phyloP scores from a whole-genome alignment of 1,140 invertebrate genomes.

The Nasonia giraulti region DNA sequence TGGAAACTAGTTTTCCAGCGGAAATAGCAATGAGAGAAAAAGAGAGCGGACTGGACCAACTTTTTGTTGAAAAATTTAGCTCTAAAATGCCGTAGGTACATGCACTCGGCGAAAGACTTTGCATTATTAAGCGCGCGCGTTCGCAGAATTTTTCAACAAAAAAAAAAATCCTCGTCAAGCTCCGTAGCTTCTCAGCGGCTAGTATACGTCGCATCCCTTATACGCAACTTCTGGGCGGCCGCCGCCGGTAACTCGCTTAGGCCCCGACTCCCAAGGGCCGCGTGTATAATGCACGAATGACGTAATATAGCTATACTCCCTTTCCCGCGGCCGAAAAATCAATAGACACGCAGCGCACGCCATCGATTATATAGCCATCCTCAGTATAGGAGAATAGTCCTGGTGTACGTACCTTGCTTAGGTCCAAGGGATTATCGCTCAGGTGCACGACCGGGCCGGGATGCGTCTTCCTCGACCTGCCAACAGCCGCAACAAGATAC shows the following conservation, averaged over 20 bases:
- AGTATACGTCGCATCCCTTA: too few relatives aligned
- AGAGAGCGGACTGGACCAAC: too few relatives aligned
- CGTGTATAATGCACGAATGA: constrained; percentile 12
- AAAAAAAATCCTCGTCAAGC: neutral
- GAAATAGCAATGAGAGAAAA: neutral
- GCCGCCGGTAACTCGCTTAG: too few relatives aligned
- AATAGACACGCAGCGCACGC: neutral
- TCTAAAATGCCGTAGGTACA: too few relatives aligned
- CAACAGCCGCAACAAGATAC: constrained; percentile 28
- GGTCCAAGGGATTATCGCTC: constrained; percentile 95
- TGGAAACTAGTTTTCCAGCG: neutral
- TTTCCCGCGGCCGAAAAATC: neutral
- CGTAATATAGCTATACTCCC: neutral
- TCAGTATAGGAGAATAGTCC: too few relatives aligned
- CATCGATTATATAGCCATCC: too few relatives aligned
- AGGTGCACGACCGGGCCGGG: constrained; percentile 95
- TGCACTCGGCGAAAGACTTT: too few relatives aligned
- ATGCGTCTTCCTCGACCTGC: constrained; percentile 93
- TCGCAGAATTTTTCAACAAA: neutral
- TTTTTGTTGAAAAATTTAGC: too few relatives aligned
- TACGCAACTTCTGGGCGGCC: too few relatives aligned
- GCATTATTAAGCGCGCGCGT: too few relatives aligned
- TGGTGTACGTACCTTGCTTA: constrained; percentile 86
- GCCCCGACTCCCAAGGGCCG: neutral
- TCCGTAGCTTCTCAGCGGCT: neutral